Percentiles rank a stretch among this genome's conserved stretches.
Evolutionary conservation across 2,888 invertebrate genomes (phyloP).

Genomic region (Stenchaetothrips biformis): DNA sequence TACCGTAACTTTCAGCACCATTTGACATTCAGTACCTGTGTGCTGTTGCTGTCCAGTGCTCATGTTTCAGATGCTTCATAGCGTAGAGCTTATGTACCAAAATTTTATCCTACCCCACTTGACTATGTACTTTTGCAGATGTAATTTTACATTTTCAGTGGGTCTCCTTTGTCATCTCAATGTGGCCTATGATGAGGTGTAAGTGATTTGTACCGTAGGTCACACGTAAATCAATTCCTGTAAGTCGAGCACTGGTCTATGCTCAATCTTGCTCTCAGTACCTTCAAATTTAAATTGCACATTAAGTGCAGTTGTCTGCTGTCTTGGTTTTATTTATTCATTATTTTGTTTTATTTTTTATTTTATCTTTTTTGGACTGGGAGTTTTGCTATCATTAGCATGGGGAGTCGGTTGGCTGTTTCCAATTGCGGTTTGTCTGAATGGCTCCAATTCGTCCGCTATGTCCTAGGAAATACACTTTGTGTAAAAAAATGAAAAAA

Average conservation of each 20-base stretch:
- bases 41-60: conserved; percentile 12
- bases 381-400: conserved; percentile 17
- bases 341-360: conserved; percentile 24
- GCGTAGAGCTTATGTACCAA: conserved; percentile 15
- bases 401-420: conserved; percentile 24
- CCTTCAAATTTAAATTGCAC: conserved; percentile 19
- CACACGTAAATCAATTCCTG: conserved; percentile 32
- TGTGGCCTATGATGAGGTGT: neutral
- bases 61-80: neutral
- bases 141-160: neutral
- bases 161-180: neutral
- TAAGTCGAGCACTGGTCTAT: conserved; percentile 40
- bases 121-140: neutral
- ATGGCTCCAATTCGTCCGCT: conserved; percentile 24
- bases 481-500: conserved; percentile 11
- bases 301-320: neutral
- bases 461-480: conserved; percentile 22
- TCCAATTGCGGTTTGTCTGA: conserved; percentile 16
- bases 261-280: conserved; percentile 35
- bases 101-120: neutral
- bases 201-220: neutral
- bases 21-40: conserved; percentile 4
- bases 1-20: conserved; percentile 18
- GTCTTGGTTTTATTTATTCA: conserved; percentile 25
- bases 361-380: conserved; percentile 23